Base-by-base conservation (phyloP, 2,888 invertebrate genomes). In the Archips crataeganus region DNA sequence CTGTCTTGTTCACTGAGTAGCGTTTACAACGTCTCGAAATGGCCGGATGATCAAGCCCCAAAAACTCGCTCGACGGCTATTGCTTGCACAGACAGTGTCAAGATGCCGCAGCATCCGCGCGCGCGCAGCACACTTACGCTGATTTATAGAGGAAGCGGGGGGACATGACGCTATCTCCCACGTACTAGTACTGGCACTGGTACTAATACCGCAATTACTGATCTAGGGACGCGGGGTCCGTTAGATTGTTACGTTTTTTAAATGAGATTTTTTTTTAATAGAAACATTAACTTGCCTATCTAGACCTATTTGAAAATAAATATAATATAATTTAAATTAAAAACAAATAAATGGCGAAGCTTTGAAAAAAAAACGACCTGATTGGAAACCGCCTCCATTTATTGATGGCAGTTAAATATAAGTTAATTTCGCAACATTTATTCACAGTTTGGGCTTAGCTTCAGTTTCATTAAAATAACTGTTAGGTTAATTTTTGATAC, bases 111-210 rank as follows among this genome's bases (percentile, higher is more conserved):
- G 59, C 70, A 75, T 73, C 72, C 71, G 75, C 71, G 49, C 64
- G 74, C 70, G 70, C 70, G 64, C 72, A 77, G 74, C 76, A 77
- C 78, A 77, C 80, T 80, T 79, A 79, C 79, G 57, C 75, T 78
- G 81, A 84, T 84, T 84, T 84, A 84, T 84, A 77, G 79, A 82
- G 82, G 81, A 82, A 84, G 78, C 77, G 75, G 54, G 75, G 60
- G 76, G 70, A 79, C 78, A 77, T 81, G 79, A 81, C 71, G 73
- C 73, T 81, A 80, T 80, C 77, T 81, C 75, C 75, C 39, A 39
- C 59, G 47, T 68, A 57, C 36, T 36, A 47, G 57, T 39, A 67
- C 45, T 39, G 45, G 8, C 15, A 51, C 47, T 13, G 23, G 63
- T 36, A 51, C 65, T 51, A 57, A 57, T 42, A 39, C 61, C 36